phyloP scores from a whole-genome alignment of 2,888 invertebrate genomes.

The Panorpa germanica region DNA sequence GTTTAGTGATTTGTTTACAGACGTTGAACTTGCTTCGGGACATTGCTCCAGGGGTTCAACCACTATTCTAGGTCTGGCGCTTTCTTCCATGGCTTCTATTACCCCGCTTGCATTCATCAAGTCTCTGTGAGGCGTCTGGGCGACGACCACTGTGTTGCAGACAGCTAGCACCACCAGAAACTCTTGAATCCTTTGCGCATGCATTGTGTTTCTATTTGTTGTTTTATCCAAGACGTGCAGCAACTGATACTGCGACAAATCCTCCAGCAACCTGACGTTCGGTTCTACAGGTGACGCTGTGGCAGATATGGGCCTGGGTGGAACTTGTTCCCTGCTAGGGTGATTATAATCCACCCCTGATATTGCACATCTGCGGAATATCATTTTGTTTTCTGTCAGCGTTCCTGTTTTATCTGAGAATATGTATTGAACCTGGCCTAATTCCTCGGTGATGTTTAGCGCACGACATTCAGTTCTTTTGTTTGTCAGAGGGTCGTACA shows the following conservation, averaged over 20 bases:
- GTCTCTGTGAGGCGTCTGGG: conserved; percentile 55
- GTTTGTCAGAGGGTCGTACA: conserved; percentile 71
- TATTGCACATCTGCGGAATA: conserved; percentile 80
- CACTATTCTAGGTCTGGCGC: conserved; percentile 20
- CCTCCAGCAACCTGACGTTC: conserved; percentile 29
- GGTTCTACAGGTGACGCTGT: conserved; percentile 27
- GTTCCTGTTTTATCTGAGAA: conserved; percentile 98
- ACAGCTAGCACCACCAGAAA: conserved; percentile 82
- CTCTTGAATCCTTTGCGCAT: conserved; percentile 61
- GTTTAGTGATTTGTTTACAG: too few species aligned
- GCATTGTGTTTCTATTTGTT: conserved; percentile 27
- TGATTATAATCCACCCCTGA: conserved; percentile 82
- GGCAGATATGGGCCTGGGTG: conserved; percentile 25
- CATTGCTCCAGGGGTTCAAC: too few species aligned
- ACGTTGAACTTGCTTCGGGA: too few species aligned
- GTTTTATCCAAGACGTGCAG: conserved; percentile 23
- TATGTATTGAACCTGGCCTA: conserved; percentile 87
- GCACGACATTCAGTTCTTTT: conserved; percentile 79
- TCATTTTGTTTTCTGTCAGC: conserved; percentile 93
- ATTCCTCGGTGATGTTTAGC: conserved; percentile 90
- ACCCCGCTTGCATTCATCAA: conserved; percentile 50
- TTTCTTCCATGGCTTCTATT: conserved; percentile 34
- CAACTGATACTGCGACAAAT: conserved; percentile 30
- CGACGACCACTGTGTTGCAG: conserved; percentile 94
- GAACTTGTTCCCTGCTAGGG: conserved; percentile 39